phyloP scores from a whole-genome alignment of 2,113 vertebrate genomes.

The Setophaga kirtlandii region DNA sequence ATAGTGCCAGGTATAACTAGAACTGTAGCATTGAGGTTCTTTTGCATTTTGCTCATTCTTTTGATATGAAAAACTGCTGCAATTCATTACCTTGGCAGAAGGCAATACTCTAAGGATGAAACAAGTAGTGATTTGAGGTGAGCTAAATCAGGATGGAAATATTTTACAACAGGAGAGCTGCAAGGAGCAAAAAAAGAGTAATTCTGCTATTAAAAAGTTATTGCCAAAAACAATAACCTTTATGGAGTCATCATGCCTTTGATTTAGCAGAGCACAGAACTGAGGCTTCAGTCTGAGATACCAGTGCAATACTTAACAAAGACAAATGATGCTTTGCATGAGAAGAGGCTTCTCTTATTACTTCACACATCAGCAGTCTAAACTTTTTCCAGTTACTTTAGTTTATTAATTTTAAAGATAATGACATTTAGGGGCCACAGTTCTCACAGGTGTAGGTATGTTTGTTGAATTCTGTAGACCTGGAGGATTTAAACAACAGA shows the following conservation, averaged over 20 bases:
- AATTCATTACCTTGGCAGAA: conserved; percentile 42
- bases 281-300: not conserved
- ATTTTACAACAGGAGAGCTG: not conserved
- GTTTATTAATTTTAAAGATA: conserved; percentile 54
- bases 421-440: not conserved
- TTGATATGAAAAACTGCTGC: not conserved
- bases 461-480: not conserved
- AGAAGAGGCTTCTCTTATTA: not conserved
- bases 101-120: not conserved
- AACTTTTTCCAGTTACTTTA: conserved; percentile 33
- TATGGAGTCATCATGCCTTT: conserved; percentile 36
- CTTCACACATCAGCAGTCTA: not conserved
- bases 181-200: not conserved
- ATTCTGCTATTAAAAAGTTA: conserved; percentile 47
- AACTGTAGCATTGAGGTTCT: not conserved
- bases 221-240: conserved; percentile 32
- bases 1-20: not conserved
- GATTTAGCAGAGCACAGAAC: not conserved
- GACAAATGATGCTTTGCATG: conserved; percentile 34
- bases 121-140: not conserved
- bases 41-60: not conserved
- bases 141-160: not conserved
- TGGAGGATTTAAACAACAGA: not conserved
- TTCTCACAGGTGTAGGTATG: not conserved
- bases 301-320: not conserved